Percentiles rank a stretch among this genome's conserved stretches.
phyloP scores from a whole-genome alignment of 92 coral and sea anemone species.

The Nematostella vectensis region DNA sequence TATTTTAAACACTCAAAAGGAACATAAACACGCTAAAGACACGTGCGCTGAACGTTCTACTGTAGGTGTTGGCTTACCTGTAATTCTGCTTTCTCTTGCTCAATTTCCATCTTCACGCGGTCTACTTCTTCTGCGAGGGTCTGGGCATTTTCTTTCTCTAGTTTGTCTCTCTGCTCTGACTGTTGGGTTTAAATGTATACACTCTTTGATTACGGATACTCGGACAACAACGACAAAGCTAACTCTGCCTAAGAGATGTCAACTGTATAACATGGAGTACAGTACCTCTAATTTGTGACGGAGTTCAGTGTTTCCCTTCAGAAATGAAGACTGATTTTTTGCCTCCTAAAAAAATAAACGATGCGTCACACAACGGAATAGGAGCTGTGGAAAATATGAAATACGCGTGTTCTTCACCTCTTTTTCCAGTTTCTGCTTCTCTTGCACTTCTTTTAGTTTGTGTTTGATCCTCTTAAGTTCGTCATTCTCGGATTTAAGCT shows the following conservation, averaged over 20 bases:
- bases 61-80: constrained; percentile 49
- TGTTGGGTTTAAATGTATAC: constrained; percentile 9
- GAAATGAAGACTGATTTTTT: constrained; percentile 83
- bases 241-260: not conserved
- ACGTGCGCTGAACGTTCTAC: too few species aligned
- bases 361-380: not conserved
- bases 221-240: not conserved
- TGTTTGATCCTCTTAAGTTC: constrained; percentile 88
- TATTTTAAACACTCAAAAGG: too few species aligned
- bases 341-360: constrained; percentile 50
- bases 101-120: constrained; percentile 88
- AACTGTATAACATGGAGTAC: not conserved
- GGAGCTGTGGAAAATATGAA: not conserved
- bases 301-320: constrained; percentile 92
- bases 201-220: not conserved
- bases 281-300: constrained; percentile 86
- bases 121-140: constrained; percentile 92
- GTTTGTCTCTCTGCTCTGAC: constrained; percentile 91
- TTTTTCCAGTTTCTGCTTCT: constrained; percentile 91
- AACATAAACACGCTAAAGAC: too few species aligned
- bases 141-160: constrained; percentile 86
- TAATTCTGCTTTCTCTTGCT: constrained; percentile 94
- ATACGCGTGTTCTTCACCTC: constrained; percentile 40
- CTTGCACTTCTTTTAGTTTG: constrained; percentile 84
- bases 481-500: constrained; percentile 89